Evolutionary conservation across 2,888 invertebrate genomes (phyloP).

Genomic region (Drosophila atroscutellata): DNA sequence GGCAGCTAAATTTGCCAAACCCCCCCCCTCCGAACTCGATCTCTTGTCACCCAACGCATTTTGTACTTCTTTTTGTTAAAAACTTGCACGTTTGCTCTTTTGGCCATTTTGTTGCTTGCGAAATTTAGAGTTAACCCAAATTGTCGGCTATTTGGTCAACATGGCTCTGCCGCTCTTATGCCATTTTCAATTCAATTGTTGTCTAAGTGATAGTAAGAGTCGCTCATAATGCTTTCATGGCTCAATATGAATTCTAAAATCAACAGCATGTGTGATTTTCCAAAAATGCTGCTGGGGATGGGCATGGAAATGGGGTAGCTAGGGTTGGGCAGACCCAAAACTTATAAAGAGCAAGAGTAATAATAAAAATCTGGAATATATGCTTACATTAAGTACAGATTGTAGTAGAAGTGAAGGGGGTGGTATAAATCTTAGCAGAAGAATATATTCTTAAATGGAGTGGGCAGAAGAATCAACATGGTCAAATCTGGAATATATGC

Average conservation of each 20-base stretch:
- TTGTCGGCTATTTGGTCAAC: slow-evolving; percentile 80
- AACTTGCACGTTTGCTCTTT: slow-evolving; percentile 72
- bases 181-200: slow-evolving; percentile 17
- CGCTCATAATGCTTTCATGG: slow-evolving; percentile 65
- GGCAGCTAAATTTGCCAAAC: slow-evolving; percentile 33
- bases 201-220: slow-evolving; percentile 71
- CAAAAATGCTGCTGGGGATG: background rate
- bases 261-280: slow-evolving; percentile 23
- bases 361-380: slow-evolving; percentile 1
- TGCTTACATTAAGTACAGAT: background rate
- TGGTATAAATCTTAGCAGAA: background rate
- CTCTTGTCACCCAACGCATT: slow-evolving; percentile 34
- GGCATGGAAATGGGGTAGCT: background rate
- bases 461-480: background rate
- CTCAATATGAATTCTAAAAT: slow-evolving; percentile 64
- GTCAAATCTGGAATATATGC: background rate
- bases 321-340: background rate
- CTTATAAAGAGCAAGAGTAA: background rate
- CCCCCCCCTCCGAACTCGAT: background rate
- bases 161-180: slow-evolving; percentile 37
- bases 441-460: background rate
- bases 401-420: background rate
- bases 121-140: slow-evolving; percentile 79
- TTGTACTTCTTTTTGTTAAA: slow-evolving; percentile 72
- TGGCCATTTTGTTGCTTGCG: slow-evolving; percentile 51